Base-by-base conservation (phyloP, 2,113 vertebrate genomes). In the Gnathonemus longibarbis region DNA sequence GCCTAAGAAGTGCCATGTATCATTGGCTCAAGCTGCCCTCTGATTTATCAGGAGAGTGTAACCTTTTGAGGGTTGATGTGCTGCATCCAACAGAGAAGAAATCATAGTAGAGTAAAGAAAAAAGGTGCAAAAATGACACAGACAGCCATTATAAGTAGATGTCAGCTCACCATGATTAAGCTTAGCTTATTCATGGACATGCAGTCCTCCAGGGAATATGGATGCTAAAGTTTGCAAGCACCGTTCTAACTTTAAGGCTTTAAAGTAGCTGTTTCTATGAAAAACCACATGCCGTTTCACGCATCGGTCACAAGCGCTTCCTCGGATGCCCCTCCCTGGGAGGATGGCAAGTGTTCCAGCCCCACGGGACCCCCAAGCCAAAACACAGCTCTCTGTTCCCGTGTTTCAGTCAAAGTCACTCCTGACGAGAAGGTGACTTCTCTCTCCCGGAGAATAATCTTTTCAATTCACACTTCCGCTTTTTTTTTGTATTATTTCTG, bases 391-490 rank as follows among this genome's bases (percentile, higher is more conserved):
- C 27, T 52, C 19, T 84, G 46, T 83, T 42, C 35, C 27, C 19
- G 4, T 13, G 89, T 27, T 21, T 89, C 17, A 21, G 21, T 84
- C 74, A 89, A 84, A 84, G 77, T 85, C 52, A 62, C 46, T 89
- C 48, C 70, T 5, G 42, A 48, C 48, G 15, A 80, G 46, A 89
- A 77, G 45, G 70, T 80, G 88, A 89, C 77, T 83, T 11, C 21
- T 46, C 48, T 83, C 77, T 62, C 74, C 39, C 52, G 13, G 21
- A 89, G 45, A 31, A 56, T 83, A 83, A 84, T 89, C 89, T 46
- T 56, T 84, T 80, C 80, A 89, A 84, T 89, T 89, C 52, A 58
- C 89, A 89, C 77, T 50, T 85, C 77, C 50, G 21, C 66, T 89
- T 85, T 46, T 24, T 88, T 53, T 56, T 48, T 46, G n/a, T 31